A percentile compares a stretch with the other conserved stretches of the same genome.
phyloP scores from a whole-genome alignment of 2,797 vertebrate genomes.

The Stomatorhinus walkeri region DNA sequence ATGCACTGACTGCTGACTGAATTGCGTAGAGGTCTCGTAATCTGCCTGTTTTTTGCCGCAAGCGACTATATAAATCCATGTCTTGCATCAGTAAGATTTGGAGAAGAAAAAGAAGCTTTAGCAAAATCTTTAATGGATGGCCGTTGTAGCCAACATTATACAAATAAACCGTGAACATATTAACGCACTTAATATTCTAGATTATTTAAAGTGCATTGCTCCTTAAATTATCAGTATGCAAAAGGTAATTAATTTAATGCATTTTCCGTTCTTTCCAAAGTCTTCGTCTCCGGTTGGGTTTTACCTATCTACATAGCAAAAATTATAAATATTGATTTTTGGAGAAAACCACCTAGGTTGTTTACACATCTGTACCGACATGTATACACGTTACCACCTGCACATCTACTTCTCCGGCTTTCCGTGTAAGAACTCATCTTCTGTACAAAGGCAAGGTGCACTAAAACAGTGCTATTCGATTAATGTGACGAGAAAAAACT shows the following conservation, averaged over 20 bases:
- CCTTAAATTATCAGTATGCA: not conserved
- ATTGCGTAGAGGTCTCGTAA: constrained; percentile 32
- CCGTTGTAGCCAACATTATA: not conserved
- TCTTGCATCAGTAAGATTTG: constrained; percentile 31
- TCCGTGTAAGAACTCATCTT: not conserved
- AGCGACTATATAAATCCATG: constrained; percentile 4
- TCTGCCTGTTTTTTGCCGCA: constrained; percentile 39
- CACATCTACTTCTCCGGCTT: not conserved
- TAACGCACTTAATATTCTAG: not conserved
- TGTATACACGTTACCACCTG: not conserved
- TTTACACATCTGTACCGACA: constrained; percentile 10
- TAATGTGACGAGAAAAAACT: not conserved
- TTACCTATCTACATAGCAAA: not conserved
- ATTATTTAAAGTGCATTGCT: not conserved
- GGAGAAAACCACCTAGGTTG: not conserved
- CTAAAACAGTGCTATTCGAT: not conserved
- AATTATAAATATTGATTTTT: not conserved
- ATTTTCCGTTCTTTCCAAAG: not conserved
- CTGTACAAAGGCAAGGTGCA: not conserved
- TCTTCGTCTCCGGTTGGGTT: not conserved
- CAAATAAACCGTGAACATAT: not conserved
- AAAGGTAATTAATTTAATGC: not conserved
- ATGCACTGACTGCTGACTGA: constrained; percentile 30
- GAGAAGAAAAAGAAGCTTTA: constrained; percentile 24
- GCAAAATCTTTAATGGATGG: constrained; percentile 10